phyloP scores from a whole-genome alignment of 2,797 vertebrate species.

The Sebastiscus tertius region DNA sequence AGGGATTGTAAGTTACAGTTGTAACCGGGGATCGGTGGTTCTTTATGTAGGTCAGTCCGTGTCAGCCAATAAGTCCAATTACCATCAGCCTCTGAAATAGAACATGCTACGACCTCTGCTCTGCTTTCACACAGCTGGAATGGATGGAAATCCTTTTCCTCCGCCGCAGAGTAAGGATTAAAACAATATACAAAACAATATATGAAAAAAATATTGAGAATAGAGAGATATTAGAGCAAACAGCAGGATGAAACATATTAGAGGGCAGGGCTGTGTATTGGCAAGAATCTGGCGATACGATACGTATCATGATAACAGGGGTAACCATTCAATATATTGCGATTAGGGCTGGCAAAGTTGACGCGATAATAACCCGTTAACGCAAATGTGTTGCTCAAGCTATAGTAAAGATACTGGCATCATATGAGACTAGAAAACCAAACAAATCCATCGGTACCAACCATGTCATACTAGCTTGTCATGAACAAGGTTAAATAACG shows the following conservation, averaged over 20 bases:
- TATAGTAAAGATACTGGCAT: too few relatives aligned
- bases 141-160: slow-evolving; percentile 17
- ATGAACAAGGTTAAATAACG: too few relatives aligned
- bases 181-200: neutral
- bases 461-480: too few relatives aligned
- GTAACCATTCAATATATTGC: too few relatives aligned
- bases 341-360: too few relatives aligned
- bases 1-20: slow-evolving; percentile 47
- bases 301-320: too few relatives aligned
- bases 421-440: too few relatives aligned
- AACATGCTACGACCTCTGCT: slow-evolving; percentile 67
- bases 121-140: slow-evolving; percentile 45
- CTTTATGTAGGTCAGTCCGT: slow-evolving; percentile 79
- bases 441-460: too few relatives aligned
- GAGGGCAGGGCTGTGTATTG: too few relatives aligned
- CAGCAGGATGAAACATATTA: neutral
- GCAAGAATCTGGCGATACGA: too few relatives aligned
- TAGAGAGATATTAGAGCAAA: slow-evolving; percentile 7
- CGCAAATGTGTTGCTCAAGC: too few relatives aligned
- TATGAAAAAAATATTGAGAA: slow-evolving; percentile 2
- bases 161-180: neutral
- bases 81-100: slow-evolving; percentile 71
- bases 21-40: slow-evolving; percentile 52
- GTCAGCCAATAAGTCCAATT: slow-evolving; percentile 83
- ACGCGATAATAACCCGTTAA: too few relatives aligned